These are phyloP conservation scores for Andrena trimmerana DNA, from an alignment of 2,888 invertebrate genomes.

Conservation along the genomic window DNA sequence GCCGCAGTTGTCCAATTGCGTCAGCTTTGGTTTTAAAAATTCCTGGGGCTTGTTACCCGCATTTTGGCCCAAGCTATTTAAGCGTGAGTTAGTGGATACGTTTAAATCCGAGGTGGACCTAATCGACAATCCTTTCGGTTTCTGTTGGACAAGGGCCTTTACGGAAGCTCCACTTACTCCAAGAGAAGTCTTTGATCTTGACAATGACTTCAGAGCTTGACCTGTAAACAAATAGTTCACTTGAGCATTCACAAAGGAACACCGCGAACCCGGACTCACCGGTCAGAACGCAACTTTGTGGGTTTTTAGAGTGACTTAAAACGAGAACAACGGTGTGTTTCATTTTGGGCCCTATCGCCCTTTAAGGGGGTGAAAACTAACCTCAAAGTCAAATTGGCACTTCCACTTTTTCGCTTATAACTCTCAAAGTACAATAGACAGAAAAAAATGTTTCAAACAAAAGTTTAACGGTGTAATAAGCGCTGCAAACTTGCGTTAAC, in stretches of 20 bases:
- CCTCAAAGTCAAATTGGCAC: too few relatives aligned
- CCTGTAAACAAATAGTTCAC: slow-evolving; percentile 34
- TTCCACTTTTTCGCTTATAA: too few relatives aligned
- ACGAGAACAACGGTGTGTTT: too few relatives aligned
- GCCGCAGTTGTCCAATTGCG: slow-evolving; percentile 43
- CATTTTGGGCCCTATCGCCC: too few relatives aligned
- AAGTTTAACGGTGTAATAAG: too few relatives aligned
- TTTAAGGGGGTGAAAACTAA: too few relatives aligned
- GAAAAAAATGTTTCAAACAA: too few relatives aligned
- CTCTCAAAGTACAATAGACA: too few relatives aligned
- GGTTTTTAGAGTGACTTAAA: too few relatives aligned
- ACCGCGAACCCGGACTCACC: too few relatives aligned
- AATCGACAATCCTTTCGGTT: slow-evolving; percentile 74
- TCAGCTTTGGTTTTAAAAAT: slow-evolving; percentile 50
- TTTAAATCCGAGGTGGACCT: slow-evolving; percentile 73
- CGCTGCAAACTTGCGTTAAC: too few relatives aligned
- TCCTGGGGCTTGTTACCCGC: slow-evolving; percentile 33
- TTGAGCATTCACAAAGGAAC: not conserved
- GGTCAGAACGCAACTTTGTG: too few relatives aligned
- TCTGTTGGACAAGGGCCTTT: slow-evolving; percentile 58
- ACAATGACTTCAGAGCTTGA: slow-evolving; percentile 16
- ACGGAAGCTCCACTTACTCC: slow-evolving; percentile 30
- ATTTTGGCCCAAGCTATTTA: slow-evolving; percentile 31
- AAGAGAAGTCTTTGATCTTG: slow-evolving; percentile 53
- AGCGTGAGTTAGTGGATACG: slow-evolving; percentile 31